Percentiles rank a stretch among this genome's conserved stretches.
Evolutionary conservation across 2,797 vertebrate species (phyloP).

Genomic region (Eulemur coronatus): DNA sequence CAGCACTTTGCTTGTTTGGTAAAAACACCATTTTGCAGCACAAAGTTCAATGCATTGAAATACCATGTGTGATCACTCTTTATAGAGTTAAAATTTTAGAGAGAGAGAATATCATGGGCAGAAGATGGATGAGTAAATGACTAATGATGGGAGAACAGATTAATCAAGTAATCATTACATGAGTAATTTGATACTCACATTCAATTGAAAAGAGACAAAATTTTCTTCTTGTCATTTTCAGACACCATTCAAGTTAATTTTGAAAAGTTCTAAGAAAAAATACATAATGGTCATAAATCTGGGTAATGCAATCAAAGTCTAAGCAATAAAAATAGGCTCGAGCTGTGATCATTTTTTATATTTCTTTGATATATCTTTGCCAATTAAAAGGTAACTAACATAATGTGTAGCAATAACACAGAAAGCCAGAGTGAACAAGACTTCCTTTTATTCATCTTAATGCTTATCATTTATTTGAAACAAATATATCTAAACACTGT

Average conservation of each 20-base stretch:
- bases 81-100: background rate
- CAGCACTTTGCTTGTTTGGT: background rate
- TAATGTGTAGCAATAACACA: conserved; percentile 77
- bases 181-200: background rate
- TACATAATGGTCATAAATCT: background rate
- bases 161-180: background rate
- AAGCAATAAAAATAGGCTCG: conserved; percentile 75
- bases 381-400: conserved; percentile 81
- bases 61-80: background rate
- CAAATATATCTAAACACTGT: conserved; percentile 36
- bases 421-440: conserved; percentile 55
- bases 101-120: background rate
- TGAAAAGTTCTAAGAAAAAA: conserved; percentile 48
- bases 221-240: background rate
- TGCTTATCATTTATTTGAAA: conserved; percentile 44
- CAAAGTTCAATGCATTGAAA: background rate
- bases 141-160: fast-evolving
- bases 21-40: background rate
- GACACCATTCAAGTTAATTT: background rate
- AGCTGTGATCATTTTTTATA: conserved; percentile 74
- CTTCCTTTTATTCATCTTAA: conserved; percentile 57
- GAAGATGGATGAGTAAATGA: background rate
- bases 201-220: background rate
- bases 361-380: conserved; percentile 76
- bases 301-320: conserved; percentile 77